Percentiles rank a stretch among this genome's conserved stretches.
These are phyloP conservation scores for Nymphalis c-album DNA, from an alignment of 2,888 invertebrate genomes.

Conservation along the genomic window DNA sequence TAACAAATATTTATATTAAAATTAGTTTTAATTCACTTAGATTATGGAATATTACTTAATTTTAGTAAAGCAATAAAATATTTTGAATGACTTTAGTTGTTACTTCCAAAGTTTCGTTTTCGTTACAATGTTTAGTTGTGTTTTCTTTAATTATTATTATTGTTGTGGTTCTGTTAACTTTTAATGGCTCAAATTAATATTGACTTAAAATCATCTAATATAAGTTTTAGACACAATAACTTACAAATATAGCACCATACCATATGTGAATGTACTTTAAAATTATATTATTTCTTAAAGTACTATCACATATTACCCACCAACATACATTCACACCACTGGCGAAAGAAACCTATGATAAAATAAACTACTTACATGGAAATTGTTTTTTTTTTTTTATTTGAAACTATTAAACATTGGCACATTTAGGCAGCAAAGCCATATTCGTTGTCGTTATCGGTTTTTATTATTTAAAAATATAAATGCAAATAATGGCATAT, in stretches of 20 bases:
- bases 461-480: slow-evolving; percentile 65
- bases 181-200: slow-evolving; percentile 9
- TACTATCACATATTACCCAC: slow-evolving; percentile 59
- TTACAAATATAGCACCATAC: slow-evolving; percentile 68
- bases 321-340: slow-evolving; percentile 46
- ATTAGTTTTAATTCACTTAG: slow-evolving; percentile 72
- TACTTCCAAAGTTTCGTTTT: slow-evolving; percentile 16
- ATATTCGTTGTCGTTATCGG: slow-evolving; percentile 52
- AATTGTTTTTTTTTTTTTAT: slow-evolving; percentile 36
- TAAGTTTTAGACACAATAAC: slow-evolving; percentile 29
- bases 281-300: slow-evolving; percentile 49
- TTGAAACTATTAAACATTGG: slow-evolving; percentile 52
- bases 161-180: neutral
- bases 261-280: slow-evolving; percentile 63
- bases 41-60: slow-evolving; percentile 79
- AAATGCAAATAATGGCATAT: slow-evolving; percentile 81
- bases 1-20: slow-evolving; percentile 69
- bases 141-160: slow-evolving; percentile 1
- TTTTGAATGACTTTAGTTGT: slow-evolving; percentile 36
- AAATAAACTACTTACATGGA: slow-evolving; percentile 39
- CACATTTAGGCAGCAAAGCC: slow-evolving; percentile 62
- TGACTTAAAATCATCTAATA: slow-evolving; percentile 22
- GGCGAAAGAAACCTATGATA: slow-evolving; percentile 37
- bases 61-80: slow-evolving; percentile 65
- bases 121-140: slow-evolving; percentile 2